Evolutionary conservation across 2,888 invertebrate genomes (phyloP).

Genomic region (Tethea ocularis): DNA sequence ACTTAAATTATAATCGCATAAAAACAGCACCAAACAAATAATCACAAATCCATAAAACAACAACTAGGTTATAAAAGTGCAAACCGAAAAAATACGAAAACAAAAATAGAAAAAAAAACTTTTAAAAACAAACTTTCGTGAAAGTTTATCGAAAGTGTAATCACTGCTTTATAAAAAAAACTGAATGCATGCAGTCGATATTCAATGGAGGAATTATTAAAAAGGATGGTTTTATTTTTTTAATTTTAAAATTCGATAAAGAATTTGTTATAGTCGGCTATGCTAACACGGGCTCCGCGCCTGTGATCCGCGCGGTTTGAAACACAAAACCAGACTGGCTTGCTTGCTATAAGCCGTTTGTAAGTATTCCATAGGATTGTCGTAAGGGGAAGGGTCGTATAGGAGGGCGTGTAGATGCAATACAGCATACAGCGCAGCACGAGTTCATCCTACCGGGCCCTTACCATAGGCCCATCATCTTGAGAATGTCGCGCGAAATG

Average conservation of each 20-base stretch:
- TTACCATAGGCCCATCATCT: conserved; percentile 52
- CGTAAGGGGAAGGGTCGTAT: conserved; percentile 81
- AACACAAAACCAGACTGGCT: conserved; percentile 82
- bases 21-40: conserved; percentile 54
- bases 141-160: conserved; percentile 48
- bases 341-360: conserved; percentile 70
- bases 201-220: conserved; percentile 34
- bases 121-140: conserved; percentile 61
- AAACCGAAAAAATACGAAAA: conserved; percentile 58
- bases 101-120: conserved; percentile 54
- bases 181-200: conserved; percentile 38
- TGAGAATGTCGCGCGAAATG: conserved; percentile 50
- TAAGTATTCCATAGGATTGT: conserved; percentile 81
- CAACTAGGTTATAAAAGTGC: conserved; percentile 56
- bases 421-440: conserved; percentile 66
- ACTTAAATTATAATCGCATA: conserved; percentile 49
- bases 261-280: conserved; percentile 44
- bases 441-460: conserved; percentile 73
- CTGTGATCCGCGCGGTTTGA: conserved; percentile 74
- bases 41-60: conserved; percentile 8
- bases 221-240: conserved; percentile 49
- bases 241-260: conserved; percentile 66
- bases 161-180: conserved; percentile 48
- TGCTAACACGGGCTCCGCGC: conserved; percentile 53
- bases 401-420: conserved; percentile 80